phyloP scores from a whole-genome alignment of 2,113 vertebrate species.

The Lasiurus cinereus region DNA sequence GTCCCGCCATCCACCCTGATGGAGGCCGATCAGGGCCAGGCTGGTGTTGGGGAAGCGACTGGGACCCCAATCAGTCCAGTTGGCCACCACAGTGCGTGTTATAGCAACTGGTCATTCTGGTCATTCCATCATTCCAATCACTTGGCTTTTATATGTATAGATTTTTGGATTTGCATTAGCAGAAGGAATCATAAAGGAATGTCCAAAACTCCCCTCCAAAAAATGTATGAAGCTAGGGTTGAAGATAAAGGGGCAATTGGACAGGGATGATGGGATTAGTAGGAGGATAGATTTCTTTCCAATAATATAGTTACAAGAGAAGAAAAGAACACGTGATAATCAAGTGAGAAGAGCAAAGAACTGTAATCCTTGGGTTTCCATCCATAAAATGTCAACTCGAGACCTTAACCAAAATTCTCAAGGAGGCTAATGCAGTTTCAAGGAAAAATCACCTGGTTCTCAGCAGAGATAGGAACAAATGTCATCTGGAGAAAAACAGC shows the following conservation, averaged over 20 bases:
- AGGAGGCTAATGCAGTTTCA: not conserved
- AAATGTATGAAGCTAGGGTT: not conserved
- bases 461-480: not conserved
- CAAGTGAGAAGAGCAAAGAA: not conserved
- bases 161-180: not conserved
- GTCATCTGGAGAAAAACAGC: not conserved
- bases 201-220: not conserved
- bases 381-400: not conserved
- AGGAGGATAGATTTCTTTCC: not conserved
- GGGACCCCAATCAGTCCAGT: too few relatives aligned
- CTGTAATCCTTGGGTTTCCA: not conserved
- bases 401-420: not conserved
- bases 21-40: too few relatives aligned
- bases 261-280: not conserved
- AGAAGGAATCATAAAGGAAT: not conserved
- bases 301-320: not conserved
- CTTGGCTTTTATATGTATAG: too few relatives aligned
- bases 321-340: not conserved
- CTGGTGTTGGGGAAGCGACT: too few relatives aligned
- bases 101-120: too few relatives aligned
- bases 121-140: too few relatives aligned
- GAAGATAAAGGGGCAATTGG: not conserved
- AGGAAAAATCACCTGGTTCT: not conserved
- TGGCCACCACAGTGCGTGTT: too few relatives aligned
- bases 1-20: too few relatives aligned